Conservation (phyloP, 2,113 vertebrate species). For the Sula dactylatra region DNA sequence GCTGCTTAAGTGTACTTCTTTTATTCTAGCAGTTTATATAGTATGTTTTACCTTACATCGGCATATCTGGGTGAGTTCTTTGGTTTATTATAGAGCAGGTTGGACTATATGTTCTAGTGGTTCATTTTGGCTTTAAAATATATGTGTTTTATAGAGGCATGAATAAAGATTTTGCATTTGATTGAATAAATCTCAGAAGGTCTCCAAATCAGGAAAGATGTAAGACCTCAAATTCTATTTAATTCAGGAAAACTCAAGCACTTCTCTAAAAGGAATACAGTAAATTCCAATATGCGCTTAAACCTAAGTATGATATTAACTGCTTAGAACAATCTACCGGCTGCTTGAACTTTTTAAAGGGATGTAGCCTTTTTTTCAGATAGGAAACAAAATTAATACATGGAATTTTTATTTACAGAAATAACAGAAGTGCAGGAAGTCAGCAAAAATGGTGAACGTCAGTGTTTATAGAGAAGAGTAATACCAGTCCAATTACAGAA, state of each 20-base stretch:
- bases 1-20: constrained; percentile 24
- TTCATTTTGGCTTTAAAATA: neutral
- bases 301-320: neutral
- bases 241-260: neutral
- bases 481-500: neutral
- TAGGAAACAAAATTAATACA: neutral
- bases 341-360: neutral
- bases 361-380: neutral
- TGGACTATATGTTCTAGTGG: neutral
- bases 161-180: constrained; percentile 2
- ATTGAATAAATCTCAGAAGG: neutral
- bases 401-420: neutral
- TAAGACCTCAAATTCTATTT: neutral
- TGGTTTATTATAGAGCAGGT: neutral
- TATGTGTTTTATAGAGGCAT: neutral
- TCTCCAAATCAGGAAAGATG: neutral
- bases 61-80: neutral
- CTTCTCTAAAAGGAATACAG: neutral
- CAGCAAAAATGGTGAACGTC: neutral
- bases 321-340: accelerated
- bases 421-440: neutral
- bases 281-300: neutral
- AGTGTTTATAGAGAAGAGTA: neutral
- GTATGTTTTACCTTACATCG: constrained; percentile 4
- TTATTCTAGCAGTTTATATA: constrained; percentile 28